Conservation (phyloP, 1,140 invertebrate species). For the Cyclargus thomasi region DNA sequence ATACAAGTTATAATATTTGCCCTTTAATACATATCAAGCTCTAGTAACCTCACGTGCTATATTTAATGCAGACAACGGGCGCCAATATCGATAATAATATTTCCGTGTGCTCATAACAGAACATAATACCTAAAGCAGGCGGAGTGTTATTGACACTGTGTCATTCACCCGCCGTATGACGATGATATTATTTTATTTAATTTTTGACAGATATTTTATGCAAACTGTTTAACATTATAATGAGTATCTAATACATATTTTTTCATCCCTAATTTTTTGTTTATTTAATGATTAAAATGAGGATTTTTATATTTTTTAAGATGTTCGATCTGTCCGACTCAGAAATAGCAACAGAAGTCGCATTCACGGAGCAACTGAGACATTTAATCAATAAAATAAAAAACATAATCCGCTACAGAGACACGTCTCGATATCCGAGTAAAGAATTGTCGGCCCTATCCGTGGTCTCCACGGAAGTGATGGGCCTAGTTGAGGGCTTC, state of each 20-base stretch:
- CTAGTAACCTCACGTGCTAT: neutral
- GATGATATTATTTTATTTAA: too few species aligned
- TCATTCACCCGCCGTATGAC: too few species aligned
- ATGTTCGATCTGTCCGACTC: constrained; percentile 70
- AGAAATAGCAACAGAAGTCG: constrained; percentile 70
- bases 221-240: too few species aligned
- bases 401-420: constrained; percentile 62
- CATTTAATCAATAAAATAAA: constrained; percentile 67
- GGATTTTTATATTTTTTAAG: constrained; percentile 45
- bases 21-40: neutral
- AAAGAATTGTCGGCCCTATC: constrained; percentile 65
- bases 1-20: neutral
- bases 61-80: neutral
- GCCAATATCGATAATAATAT: constrained; percentile 1
- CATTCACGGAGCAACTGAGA: constrained; percentile 65
- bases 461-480: constrained; percentile 66
- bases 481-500: constrained; percentile 68
- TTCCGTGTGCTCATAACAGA: neutral
- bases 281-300: neutral
- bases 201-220: too few species aligned
- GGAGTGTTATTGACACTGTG: neutral
- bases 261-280: too few species aligned
- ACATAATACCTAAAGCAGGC: neutral
- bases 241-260: too few species aligned
- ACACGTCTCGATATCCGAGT: constrained; percentile 55